A percentile compares a stretch with the other conserved stretches of the same genome.
Conservation (phyloP, 2,113 vertebrate species). For the Paedocypris sp. region DNA sequence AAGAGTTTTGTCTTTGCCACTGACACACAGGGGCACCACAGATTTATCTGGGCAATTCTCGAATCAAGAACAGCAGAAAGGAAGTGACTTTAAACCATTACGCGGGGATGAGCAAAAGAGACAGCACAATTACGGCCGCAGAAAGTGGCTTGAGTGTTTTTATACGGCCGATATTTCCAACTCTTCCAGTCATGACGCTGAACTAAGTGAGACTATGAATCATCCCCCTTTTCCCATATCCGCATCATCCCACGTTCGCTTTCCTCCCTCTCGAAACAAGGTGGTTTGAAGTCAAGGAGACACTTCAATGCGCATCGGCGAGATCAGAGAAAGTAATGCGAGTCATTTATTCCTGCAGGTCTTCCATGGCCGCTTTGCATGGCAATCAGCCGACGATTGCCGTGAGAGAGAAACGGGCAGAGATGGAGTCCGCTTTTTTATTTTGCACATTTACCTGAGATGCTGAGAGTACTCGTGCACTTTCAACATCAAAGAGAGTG, state of each 20-base stretch:
- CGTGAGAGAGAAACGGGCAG: background rate
- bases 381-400: slow-evolving; percentile 9
- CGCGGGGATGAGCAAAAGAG: background rate
- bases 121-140: background rate
- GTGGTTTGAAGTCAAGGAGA: slow-evolving; percentile 17
- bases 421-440: slow-evolving; percentile 9
- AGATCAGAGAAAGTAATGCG: slow-evolving; percentile 17
- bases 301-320: slow-evolving; percentile 4
- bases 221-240: background rate
- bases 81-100: background rate
- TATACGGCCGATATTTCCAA: background rate
- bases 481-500: slow-evolving; percentile 16
- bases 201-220: background rate
- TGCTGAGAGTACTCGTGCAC: background rate
- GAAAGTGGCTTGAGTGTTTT: background rate
- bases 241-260: background rate
- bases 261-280: background rate
- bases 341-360: slow-evolving; percentile 20
- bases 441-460: slow-evolving; percentile 7
- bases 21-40: background rate
- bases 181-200: background rate
- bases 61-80: background rate
- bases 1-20: slow-evolving; percentile 6
- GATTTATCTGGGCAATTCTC: background rate
- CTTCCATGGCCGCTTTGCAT: slow-evolving; percentile 12